Percentiles rank a stretch among this genome's conserved stretches.
Conservation (phyloP, 2,797 vertebrate genomes). For the Phalloptychus januarius region DNA sequence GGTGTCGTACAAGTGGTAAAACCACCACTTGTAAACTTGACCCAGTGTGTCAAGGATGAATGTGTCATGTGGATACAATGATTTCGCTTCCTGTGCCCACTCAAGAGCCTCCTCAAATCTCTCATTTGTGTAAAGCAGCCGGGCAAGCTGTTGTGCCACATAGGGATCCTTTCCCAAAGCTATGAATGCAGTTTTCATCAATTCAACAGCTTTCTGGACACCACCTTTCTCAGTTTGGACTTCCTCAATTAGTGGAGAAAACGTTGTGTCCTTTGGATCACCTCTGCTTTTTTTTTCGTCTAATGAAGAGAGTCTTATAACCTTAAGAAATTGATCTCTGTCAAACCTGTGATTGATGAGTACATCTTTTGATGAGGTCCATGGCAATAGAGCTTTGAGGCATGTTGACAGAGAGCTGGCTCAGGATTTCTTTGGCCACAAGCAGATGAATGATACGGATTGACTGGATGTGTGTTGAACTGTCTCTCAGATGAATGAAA, state of each 20-base stretch:
- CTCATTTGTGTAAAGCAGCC: background rate
- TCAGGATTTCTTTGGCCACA: background rate
- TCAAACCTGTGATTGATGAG: background rate
- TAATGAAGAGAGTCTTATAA: background rate
- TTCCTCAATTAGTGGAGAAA: background rate
- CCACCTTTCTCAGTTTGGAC: background rate
- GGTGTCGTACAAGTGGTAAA: background rate
- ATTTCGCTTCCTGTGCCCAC: background rate
- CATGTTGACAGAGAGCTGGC: background rate
- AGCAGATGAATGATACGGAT: background rate
- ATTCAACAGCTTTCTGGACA: conserved; percentile 57
- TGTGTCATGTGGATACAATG: background rate
- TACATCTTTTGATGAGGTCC: background rate
- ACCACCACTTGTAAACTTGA: background rate
- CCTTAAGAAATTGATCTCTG: background rate
- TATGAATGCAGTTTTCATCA: conserved; percentile 71
- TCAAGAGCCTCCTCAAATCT: conserved; percentile 4
- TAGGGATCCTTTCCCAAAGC: conserved; percentile 65
- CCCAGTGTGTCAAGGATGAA: conserved; percentile 8
- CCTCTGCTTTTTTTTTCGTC: background rate
- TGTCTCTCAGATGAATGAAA: background rate
- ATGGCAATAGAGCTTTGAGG: background rate
- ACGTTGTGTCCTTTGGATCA: background rate
- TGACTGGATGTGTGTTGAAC: background rate
- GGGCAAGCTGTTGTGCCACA: conserved; percentile 75